Percentiles rank a stretch among this genome's conserved stretches.
phyloP scores from a whole-genome alignment of 2,113 vertebrate genomes.

The Laticauda colubrina region DNA sequence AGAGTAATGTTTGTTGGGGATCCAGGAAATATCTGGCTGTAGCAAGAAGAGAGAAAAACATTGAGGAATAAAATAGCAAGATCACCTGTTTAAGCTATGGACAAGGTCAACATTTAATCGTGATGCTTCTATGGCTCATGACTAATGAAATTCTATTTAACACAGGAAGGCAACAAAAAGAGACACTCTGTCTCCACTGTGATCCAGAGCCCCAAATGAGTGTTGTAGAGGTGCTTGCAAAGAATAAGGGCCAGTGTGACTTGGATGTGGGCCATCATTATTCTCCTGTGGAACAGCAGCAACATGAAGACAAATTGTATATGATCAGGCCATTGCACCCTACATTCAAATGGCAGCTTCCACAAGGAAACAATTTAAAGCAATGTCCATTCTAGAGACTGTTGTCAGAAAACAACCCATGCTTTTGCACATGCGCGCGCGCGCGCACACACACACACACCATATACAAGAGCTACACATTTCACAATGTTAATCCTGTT shows the following conservation, averaged over 20 bases:
- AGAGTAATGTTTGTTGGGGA: constrained; percentile 97
- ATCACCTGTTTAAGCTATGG: not conserved
- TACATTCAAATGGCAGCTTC: not conserved
- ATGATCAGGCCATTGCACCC: no score
- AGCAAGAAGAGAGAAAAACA: constrained; percentile 8
- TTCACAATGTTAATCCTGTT: not conserved
- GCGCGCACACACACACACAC: no score
- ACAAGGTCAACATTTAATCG: not conserved
- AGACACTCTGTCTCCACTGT: not conserved
- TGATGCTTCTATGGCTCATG: not conserved
- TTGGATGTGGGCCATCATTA: not conserved
- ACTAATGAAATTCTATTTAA: not conserved
- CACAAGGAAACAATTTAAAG: not conserved
- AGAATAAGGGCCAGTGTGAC: not conserved
- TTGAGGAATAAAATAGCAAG: not conserved
- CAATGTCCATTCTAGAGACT: not conserved
- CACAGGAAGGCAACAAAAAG: not conserved
- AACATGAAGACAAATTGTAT: not conserved
- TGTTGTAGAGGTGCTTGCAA: not conserved
- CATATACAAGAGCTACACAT: not conserved
- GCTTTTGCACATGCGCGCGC: no score
- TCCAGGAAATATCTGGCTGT: constrained; percentile 92
- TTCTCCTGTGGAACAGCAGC: not conserved
- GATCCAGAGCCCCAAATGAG: not conserved
- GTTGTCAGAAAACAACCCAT: not conserved